Conservation (phyloP, 2,797 vertebrate genomes). For the Esox masquinongy region DNA sequence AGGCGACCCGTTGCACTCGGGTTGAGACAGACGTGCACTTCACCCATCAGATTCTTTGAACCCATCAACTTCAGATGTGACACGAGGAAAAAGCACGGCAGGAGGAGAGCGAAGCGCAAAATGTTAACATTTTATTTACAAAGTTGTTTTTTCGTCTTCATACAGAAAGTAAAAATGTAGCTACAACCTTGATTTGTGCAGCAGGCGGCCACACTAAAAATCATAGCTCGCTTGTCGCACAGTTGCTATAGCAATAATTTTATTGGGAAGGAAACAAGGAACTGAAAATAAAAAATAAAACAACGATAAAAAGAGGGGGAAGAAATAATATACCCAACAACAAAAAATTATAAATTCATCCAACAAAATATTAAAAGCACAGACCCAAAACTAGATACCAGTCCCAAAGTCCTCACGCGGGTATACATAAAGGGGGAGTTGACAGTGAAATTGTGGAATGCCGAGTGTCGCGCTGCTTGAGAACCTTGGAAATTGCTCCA, state of each 20-base stretch:
- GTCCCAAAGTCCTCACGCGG: slow-evolving; percentile 82
- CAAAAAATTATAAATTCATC: slow-evolving; percentile 74
- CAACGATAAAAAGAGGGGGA: slow-evolving; percentile 45
- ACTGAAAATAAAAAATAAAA: slow-evolving; percentile 42
- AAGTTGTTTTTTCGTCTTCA: slow-evolving; percentile 86
- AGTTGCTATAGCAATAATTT: slow-evolving; percentile 88
- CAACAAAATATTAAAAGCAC: slow-evolving; percentile 88
- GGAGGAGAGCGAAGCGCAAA: slow-evolving; percentile 78
- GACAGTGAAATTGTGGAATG: slow-evolving; percentile 86
- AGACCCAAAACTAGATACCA: slow-evolving; percentile 85
- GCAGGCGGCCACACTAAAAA: slow-evolving; percentile 82
- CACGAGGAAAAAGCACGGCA: slow-evolving; percentile 37
- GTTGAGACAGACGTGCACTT: background rate
- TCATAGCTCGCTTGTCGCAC: slow-evolving; percentile 82
- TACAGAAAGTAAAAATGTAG: slow-evolving; percentile 98
- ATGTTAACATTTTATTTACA: slow-evolving; percentile 99
- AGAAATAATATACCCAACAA: slow-evolving; percentile 65
- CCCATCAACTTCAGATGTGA: background rate
- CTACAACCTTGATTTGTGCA: slow-evolving; percentile 86
- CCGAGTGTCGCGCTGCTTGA: slow-evolving; percentile 85
- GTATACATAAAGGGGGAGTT: slow-evolving; percentile 79
- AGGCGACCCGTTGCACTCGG: background rate
- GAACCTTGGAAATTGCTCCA: slow-evolving; percentile 64
- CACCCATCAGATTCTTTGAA: background rate
- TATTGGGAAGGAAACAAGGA: slow-evolving; percentile 71